Base-by-base conservation (phyloP, 2,797 vertebrate species). In the Pygocentrus nattereri region DNA sequence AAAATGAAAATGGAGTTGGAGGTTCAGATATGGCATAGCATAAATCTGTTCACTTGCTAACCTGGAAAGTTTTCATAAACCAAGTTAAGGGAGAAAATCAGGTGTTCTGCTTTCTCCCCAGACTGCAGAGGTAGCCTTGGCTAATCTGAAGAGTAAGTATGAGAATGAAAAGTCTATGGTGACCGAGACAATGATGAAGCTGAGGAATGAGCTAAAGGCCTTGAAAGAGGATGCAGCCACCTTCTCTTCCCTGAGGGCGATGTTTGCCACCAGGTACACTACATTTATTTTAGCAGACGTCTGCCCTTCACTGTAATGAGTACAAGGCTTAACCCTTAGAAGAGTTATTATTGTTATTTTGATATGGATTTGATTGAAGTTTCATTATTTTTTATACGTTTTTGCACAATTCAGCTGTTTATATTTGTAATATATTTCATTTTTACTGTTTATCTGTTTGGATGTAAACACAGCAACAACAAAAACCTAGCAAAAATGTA, bases 101-200 rank as follows among this genome's bases (percentile, higher is more conserved):
- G 2, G 16, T 49, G 69, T 47, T 2, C 8, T 58, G 30, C 2
- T 62, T n/a, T 30, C 41, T 44, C 71, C 85, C 59, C 81, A 99
- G 98, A 98, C 98, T 44, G 98, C 98, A 64, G 98, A 99, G 91
- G 96, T 93, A 84, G 98, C 98, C 0, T 91, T 99, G 83, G 96
- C 97, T 34, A 99, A 99, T 90, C 90, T 99, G 93, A 99, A 99
- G 94, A 99, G 98, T 91, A 99, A 99, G 85, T 99, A 99, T 0
- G 98, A 99, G 91, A 99, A 98, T 25, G 98, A 99, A 88, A 99
- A 99, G 87, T 87, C 94, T 0, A 99, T 99, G 96, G 98, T 99
- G 92, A 99, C 97, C 0, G 98, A 99, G 90, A 99, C 98, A 1
- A 99, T 99, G 98, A 99, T 96, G 88, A 99, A 99, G 89, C 93